Percentiles rank a stretch among this genome's conserved stretches.
Evolutionary conservation across 2,888 invertebrate genomes (phyloP).

Genomic region (Leptopilina myrica): DNA sequence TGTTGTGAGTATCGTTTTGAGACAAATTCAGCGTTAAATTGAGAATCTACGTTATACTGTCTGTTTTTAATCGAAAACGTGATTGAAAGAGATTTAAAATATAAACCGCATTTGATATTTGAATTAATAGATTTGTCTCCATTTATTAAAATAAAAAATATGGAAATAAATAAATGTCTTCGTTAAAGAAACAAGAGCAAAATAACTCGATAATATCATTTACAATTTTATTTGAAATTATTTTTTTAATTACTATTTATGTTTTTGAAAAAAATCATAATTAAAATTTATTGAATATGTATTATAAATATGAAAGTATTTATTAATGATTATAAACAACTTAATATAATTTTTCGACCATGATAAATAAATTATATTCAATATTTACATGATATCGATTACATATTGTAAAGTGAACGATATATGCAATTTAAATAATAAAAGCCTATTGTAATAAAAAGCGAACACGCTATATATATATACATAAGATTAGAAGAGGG

Average conservation of each 20-base stretch:
- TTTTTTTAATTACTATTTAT: too few species aligned
- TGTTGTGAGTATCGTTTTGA: not conserved
- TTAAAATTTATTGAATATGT: too few species aligned
- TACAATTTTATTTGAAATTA: too few species aligned
- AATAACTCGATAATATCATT: too few species aligned
- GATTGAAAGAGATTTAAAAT: constrained; percentile 1
- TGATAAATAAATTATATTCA: too few species aligned
- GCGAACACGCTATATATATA: not conserved
- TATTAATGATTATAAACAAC: too few species aligned
- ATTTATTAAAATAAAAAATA: not conserved
- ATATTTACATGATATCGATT: too few species aligned
- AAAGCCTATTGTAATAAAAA: not conserved
- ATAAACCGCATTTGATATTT: not conserved
- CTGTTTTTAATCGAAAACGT: constrained; percentile 4
- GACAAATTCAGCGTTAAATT: constrained; percentile 11
- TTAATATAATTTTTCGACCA: too few species aligned
- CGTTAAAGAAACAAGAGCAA: too few species aligned
- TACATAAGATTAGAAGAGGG: constrained; percentile 29
- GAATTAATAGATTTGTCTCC: not conserved
- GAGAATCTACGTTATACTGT: not conserved
- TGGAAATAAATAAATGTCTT: too few species aligned
- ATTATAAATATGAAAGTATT: too few species aligned
- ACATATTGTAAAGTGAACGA: not conserved
- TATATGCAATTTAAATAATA: not conserved
- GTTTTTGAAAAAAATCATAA: too few species aligned